Base-by-base conservation (phyloP, 2,888 invertebrate species). In the Troides aeacus region DNA sequence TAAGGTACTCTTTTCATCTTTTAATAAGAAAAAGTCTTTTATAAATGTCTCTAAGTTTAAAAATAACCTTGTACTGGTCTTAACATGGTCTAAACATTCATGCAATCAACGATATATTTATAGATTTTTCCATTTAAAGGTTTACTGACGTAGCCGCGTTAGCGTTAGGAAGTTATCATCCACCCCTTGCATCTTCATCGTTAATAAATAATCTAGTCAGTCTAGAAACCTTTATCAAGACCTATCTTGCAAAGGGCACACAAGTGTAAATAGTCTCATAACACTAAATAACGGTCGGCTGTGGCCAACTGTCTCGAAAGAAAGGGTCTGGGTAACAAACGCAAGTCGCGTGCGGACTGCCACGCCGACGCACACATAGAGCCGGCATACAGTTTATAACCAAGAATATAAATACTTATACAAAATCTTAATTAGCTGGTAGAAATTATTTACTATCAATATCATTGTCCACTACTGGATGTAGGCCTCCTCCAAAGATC, bases 301-400 rank as follows among this genome's bases (percentile, higher is more conserved):
- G 67, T 42, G 75, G 53, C 72, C 84, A 82, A 84, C 85, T 83
- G 85, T 83, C 83, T 84, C 75, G 74, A 74, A 75, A 81, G 82
- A 82, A 82, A 84, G 83, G 84, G 82, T 70, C 70, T 72, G 68
- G 60, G 68, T 61, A 46, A 24, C n/a, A 17, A 50, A 71, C 61
- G 69, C 72, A 74, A 71, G 82, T 79, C 85, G 84, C 86, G 86
- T 82, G 85, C 83, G 83, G 59, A 30, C 18, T 2, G 3, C 24
- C 21, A 60, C 15, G 59, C 21, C 4, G 12, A 42, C 50, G 36
- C 46, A n/a, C 7, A 24, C 2, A 3, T 50, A 68, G 68, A 68
- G 58, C 30, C 21, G 68, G 36, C 68, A 36, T n/a, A 1, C 21
- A 39, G 7, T 39, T 6, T 10, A 7, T 10, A 10, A 1, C 1